Base-by-base conservation (phyloP, 2,888 invertebrate genomes). In the Stomorhina lunata region DNA sequence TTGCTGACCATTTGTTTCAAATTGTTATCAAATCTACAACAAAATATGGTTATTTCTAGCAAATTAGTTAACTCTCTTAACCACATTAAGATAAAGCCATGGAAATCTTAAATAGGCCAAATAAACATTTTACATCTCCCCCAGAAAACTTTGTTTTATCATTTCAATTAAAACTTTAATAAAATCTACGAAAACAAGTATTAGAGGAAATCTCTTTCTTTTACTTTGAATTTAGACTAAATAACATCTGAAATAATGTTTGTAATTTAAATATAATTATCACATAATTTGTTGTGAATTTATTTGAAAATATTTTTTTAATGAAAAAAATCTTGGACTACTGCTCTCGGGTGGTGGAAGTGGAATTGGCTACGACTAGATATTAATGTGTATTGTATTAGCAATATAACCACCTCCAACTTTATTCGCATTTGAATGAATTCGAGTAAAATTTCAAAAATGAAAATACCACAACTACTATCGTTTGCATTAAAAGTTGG, bases 241-340 rank as follows among this genome's bases (percentile, higher is more conserved):
- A 53, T 22, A 76, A 55, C 61, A 68, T 61, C 53, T 37, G 29
- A 81, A 59, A 61, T 53, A 81, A 81, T 81, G 76, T 61, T 72
- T 22, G 66, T 29, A 72, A 81, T 81, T 81, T 81, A 77, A 61
- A 45, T 72, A 81, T 72, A 77, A 81, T 81, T 81, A 81, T 77
- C 81, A 72, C 80, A 81, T 76, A 81, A 76, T 72, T 81, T 81
- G 76, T 77, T 50, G 59, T 61, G 45, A 77, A 77, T 81, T 77
- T 76, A 80, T 72, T 66, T 66, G 34, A 59, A 68, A 65, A 72
- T 55, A 66, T 81, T n/a, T n/a, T 61, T 72, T 29, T 72, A 55
- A 53, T 27, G 71, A 37, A 72, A n/a, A n/a, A n/a, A 63, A 61
- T 50, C 29, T 17, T 4, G 50, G 22, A 77, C 50, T 61, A 25